A percentile compares a stretch with the other conserved stretches of the same genome.
These are phyloP conservation scores for Eilema griseolum DNA, from an alignment of 2,888 invertebrate species.

Conservation along the genomic window DNA sequence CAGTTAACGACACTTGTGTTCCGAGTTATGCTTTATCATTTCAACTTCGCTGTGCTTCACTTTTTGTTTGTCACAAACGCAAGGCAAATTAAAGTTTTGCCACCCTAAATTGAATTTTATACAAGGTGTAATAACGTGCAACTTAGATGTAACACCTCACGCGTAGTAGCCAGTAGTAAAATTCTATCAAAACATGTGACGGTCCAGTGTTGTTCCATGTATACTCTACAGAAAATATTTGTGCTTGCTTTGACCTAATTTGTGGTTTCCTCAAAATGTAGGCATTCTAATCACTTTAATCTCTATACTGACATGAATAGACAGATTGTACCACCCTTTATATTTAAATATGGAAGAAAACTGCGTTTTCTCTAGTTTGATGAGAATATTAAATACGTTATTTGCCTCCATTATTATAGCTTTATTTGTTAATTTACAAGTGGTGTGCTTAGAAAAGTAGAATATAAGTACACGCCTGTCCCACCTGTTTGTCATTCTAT, in stretches of 20 bases:
- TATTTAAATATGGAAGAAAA: too few relatives aligned
- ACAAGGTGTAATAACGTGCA: neutral
- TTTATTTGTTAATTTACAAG: too few relatives aligned
- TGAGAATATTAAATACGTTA: too few relatives aligned
- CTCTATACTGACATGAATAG: too few relatives aligned
- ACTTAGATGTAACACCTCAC: neutral
- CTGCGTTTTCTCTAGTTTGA: too few relatives aligned
- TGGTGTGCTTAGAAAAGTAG: too few relatives aligned
- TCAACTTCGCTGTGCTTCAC: slow-evolving; percentile 16
- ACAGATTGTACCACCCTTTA: too few relatives aligned
- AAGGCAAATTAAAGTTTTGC: slow-evolving; percentile 13
- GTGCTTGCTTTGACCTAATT: slow-evolving; percentile 3
- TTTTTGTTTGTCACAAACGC: slow-evolving; percentile 52
- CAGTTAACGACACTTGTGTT: slow-evolving; percentile 51
- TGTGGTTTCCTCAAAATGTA: neutral
- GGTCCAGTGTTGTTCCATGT: neutral
- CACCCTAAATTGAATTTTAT: slow-evolving; percentile 38
- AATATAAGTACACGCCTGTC: too few relatives aligned
- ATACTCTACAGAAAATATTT: neutral
- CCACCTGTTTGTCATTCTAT: neutral
- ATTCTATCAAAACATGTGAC: neutral
- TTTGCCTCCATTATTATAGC: too few relatives aligned
- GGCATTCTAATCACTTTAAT: too few relatives aligned
- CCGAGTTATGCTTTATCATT: slow-evolving; percentile 52
- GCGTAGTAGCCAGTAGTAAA: slow-evolving; percentile 1